Conservation (phyloP, 2,113 vertebrate species). For the Ginglymostoma cirratum region DNA sequence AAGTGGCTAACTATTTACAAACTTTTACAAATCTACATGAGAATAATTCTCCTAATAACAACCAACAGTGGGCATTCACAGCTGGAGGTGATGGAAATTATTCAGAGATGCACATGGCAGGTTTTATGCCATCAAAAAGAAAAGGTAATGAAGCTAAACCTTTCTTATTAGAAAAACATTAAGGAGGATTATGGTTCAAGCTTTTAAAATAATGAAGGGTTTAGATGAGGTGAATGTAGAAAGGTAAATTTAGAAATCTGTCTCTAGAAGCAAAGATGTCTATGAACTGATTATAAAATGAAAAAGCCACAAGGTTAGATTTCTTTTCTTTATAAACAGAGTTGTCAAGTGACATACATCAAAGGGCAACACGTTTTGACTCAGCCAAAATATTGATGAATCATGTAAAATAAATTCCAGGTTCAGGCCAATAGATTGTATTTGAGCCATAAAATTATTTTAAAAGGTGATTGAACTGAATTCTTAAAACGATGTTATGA, state of each 20-base stretch:
- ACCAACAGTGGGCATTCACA: neutral
- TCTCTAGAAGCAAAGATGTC: neutral
- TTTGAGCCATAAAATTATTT: neutral
- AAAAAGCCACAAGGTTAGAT: neutral
- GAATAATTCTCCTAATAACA: neutral
- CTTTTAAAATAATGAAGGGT: neutral
- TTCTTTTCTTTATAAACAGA: neutral
- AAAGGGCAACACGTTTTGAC: neutral
- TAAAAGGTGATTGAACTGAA: neutral
- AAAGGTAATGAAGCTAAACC: neutral
- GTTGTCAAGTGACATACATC: neutral
- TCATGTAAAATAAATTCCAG: neutral
- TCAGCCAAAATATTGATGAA: neutral
- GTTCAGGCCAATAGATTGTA: neutral
- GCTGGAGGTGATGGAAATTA: neutral
- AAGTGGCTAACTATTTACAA: neutral
- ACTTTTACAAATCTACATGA: neutral
- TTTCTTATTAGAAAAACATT: neutral
- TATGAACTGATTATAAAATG: neutral
- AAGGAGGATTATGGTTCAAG: neutral
- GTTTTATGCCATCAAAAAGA: neutral
- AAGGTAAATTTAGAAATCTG: neutral
- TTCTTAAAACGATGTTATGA: neutral
- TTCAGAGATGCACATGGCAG: neutral
- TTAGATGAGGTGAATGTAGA: neutral